phyloP scores from a whole-genome alignment of 2,797 vertebrate species.

The Acrossocheilus fasciatus region DNA sequence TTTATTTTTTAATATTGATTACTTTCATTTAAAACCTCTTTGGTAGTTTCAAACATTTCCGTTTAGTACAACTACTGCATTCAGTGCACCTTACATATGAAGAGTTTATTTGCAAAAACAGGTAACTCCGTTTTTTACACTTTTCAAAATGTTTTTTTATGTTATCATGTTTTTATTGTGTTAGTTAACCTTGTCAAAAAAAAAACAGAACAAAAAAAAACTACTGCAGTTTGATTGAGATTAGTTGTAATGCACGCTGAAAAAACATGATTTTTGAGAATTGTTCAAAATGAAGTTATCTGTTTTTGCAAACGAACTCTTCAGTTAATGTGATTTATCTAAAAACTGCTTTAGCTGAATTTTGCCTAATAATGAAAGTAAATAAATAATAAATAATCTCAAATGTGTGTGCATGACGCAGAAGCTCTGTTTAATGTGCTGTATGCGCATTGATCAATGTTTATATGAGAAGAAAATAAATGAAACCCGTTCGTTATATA shows the following conservation, averaged over 20 bases:
- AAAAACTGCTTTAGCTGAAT: not conserved
- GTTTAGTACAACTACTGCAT: not conserved
- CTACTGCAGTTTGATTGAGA: too few species aligned
- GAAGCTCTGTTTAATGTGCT: not conserved
- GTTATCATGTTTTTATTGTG: too few species aligned
- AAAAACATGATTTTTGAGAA: too few species aligned
- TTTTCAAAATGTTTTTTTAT: too few species aligned
- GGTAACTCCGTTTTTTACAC: too few species aligned
- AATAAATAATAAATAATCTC: not conserved
- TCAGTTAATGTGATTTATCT: not conserved
- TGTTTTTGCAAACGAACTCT: too few species aligned
- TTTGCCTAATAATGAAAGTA: not conserved
- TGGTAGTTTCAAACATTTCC: not conserved
- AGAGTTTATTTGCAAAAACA: too few species aligned
- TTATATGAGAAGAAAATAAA: not conserved
- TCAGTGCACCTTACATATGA: not conserved
- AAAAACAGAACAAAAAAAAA: too few species aligned
- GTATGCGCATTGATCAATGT: not conserved
- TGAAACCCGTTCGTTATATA: not conserved
- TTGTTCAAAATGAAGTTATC: too few species aligned
- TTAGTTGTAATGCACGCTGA: too few species aligned
- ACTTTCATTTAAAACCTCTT: not conserved
- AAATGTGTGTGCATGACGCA: not conserved
- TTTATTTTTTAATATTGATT: not conserved
- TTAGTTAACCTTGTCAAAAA: too few species aligned